Conservation (phyloP, 2,888 invertebrate genomes). For the Drosophila koepferae region DNA sequence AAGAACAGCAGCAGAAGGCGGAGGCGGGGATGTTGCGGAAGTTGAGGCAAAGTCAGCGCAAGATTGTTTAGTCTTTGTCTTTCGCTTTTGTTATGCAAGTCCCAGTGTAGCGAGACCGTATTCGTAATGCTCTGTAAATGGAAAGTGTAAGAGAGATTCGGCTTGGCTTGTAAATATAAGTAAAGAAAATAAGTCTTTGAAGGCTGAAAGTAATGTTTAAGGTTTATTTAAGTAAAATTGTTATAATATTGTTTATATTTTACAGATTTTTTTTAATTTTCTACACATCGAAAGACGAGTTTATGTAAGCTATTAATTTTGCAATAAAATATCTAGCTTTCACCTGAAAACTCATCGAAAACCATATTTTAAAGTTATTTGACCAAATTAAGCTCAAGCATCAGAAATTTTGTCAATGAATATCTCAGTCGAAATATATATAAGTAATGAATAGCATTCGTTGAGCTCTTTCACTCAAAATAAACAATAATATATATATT, state of each 20-base stretch:
- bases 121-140: constrained; percentile 1
- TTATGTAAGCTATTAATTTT: no score
- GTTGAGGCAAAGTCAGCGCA: constrained; percentile 25
- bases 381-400: background rate
- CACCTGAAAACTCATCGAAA: background rate
- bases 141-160: background rate
- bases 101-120: background rate
- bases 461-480: background rate
- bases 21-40: background rate
- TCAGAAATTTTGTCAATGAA: background rate
- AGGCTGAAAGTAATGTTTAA: no score
- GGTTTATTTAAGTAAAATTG: no score
- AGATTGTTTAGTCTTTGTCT: constrained; percentile 53
- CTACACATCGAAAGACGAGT: no score
- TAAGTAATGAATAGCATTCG: no score
- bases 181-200: background rate
- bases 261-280: background rate
- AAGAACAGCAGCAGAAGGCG: background rate
- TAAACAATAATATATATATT: background rate
- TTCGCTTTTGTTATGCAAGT: constrained; percentile 35
- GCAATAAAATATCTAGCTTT: background rate
- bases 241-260: no score
- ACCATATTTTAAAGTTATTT: background rate
- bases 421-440: background rate
- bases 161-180: no score